Evolutionary conservation across 1,140 invertebrate species (phyloP).

Genomic region (Bombus affinis): DNA sequence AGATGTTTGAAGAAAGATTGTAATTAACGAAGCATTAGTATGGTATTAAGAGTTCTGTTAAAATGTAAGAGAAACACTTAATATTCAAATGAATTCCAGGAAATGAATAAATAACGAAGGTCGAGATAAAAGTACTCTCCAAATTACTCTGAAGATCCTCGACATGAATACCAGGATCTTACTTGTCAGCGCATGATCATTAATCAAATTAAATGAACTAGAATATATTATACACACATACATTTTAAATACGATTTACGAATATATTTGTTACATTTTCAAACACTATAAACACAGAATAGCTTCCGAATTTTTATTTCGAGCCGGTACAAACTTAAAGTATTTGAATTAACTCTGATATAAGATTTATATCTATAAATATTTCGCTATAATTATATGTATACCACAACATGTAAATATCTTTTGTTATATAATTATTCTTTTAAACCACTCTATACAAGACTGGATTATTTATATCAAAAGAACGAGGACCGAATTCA

Average conservation of each 20-base stretch:
- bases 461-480: too few relatives aligned
- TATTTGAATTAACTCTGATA: too few relatives aligned
- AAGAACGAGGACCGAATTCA: too few relatives aligned
- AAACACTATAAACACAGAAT: too few relatives aligned
- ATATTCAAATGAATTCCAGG: not conserved
- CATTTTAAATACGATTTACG: not conserved
- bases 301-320: too few relatives aligned
- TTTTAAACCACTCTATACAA: too few relatives aligned
- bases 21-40: not conserved
- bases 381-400: too few relatives aligned
- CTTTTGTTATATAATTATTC: too few relatives aligned
- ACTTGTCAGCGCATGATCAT: not conserved
- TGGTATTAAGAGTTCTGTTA: not conserved
- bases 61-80: not conserved
- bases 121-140: not conserved
- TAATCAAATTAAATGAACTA: conserved; percentile 3
- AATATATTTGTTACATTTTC: too few relatives aligned
- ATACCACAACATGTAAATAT: too few relatives aligned
- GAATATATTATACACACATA: not conserved
- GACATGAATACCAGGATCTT: not conserved
- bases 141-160: not conserved
- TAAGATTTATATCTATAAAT: too few relatives aligned
- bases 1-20: not conserved
- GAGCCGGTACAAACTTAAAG: too few relatives aligned
- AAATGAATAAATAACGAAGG: not conserved